Evolutionary conservation across 2,113 vertebrate genomes (phyloP), one percentile per base, ranked within the genome.

Genomic region (Serinus canaria): DNA sequence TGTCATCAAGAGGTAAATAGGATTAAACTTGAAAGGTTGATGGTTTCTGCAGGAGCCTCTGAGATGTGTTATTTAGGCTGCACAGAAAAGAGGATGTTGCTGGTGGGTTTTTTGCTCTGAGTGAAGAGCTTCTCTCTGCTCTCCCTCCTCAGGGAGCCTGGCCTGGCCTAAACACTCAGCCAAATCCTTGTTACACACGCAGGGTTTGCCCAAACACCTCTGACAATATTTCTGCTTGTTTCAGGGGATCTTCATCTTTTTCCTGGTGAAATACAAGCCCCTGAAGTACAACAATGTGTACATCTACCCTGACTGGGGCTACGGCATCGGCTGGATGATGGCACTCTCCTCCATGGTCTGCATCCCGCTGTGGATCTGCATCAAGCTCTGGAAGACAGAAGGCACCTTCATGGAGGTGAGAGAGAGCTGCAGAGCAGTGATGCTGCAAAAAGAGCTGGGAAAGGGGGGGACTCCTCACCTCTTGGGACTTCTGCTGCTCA

Each of bases 211-310:
- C 72, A 75, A 28, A 58, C 1, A 19, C 8, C 6, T 3, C 43
- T 95, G 22, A 81, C 21, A 13, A 11, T 20, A 41, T 60, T 41
- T 91, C 77, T 92, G 35, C 94, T 80, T 87, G 10, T 96, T 97
- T 44, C 97, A 99, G 99, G 98, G 97, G 28, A 99, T 99, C 95
- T 99, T 99, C 97, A 98, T 99, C 87, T 99, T 99, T 95, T 99
- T 99, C 97, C 96, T 99, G 96, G 99, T 99, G 95, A 99, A 99
- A 87, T 99, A 99, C 96, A 99, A 99, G 92, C 99, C 99, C 2
- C 97, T 99, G 89, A 99, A 99, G 92, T 99, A 99, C 97, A 99
- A 99, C 97, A 99, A 99, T 0, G 83, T 99, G n/a, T 99, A 99
- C 95, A 99, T 97, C 7, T 99, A 99, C 90, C 99, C 99, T 3